These are phyloP conservation scores for Australoheros scitulus DNA, from an alignment of 2,113 vertebrate species.

Conservation along the genomic window DNA sequence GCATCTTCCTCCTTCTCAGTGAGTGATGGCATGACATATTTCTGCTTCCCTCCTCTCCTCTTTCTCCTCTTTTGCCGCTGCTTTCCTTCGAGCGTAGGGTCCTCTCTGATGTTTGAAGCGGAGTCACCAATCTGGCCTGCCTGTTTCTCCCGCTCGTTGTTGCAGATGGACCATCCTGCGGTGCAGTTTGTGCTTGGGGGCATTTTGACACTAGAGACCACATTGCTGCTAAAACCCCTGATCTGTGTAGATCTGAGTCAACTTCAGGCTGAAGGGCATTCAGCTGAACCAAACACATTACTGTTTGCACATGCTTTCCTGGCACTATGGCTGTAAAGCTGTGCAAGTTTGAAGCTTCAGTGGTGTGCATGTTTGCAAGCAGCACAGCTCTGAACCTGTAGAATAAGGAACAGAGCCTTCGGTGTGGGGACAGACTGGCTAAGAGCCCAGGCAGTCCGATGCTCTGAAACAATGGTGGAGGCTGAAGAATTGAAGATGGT, in stretches of 20 bases:
- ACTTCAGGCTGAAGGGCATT: neutral
- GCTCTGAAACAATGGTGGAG: constrained; percentile 61
- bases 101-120: constrained; percentile 37
- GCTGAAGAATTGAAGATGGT: constrained; percentile 24
- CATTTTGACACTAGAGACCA: neutral
- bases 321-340: constrained; percentile 12
- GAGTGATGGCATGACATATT: neutral
- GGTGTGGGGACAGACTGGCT: constrained; percentile 57
- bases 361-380: constrained; percentile 24
- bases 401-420: constrained; percentile 59
- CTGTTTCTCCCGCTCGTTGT: neutral
- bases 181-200: neutral
- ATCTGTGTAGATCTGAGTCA: neutral
- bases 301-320: neutral
- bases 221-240: neutral
- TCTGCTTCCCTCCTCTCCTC: constrained; percentile 24
- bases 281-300: neutral
- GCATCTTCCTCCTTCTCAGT: constrained; percentile 12
- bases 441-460: constrained; percentile 40
- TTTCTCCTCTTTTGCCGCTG: constrained; percentile 1
- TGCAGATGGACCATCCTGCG: constrained; percentile 2
- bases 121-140: constrained; percentile 29
- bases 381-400: constrained; percentile 48
- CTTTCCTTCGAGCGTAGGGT: constrained; percentile 5
- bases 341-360: neutral